These are phyloP conservation scores for Thaumetopoea pityocampa DNA, from an alignment of 1,140 invertebrate genomes.

Conservation along the genomic window DNA sequence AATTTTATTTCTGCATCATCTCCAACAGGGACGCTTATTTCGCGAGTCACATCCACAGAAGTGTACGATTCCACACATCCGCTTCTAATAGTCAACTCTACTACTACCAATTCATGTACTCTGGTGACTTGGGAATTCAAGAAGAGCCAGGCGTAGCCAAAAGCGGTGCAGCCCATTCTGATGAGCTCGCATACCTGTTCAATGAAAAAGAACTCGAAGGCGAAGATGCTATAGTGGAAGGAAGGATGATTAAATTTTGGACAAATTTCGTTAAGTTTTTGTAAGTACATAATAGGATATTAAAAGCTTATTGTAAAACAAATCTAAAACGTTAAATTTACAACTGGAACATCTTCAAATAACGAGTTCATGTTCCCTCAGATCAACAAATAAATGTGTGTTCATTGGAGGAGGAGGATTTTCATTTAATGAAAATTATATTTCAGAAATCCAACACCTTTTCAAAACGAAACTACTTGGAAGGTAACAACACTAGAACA, in stretches of 20 bases:
- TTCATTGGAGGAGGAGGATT: neutral
- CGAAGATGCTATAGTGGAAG: constrained; percentile 41
- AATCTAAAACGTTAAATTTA: neutral
- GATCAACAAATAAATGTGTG: neutral
- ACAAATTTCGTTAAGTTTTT: constrained; percentile 58
- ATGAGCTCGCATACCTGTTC: constrained; percentile 57
- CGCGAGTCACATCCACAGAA: constrained; percentile 44
- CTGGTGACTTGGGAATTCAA: constrained; percentile 36
- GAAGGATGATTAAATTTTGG: constrained; percentile 42
- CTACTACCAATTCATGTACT: constrained; percentile 54
- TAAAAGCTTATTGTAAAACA: constrained; percentile 1
- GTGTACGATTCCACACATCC: constrained; percentile 35
- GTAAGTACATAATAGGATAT: constrained; percentile 33
- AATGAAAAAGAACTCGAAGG: constrained; percentile 30
- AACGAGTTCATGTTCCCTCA: neutral
- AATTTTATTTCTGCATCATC: constrained; percentile 4
- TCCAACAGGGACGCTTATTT: constrained; percentile 61
- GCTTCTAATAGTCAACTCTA: constrained; percentile 33
- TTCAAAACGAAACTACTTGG: constrained; percentile 25
- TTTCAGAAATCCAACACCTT: constrained; percentile 43
- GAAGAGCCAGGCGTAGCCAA: constrained; percentile 34
- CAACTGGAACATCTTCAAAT: too few relatives aligned
- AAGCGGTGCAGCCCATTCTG: constrained; percentile 52
- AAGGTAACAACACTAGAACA: constrained; percentile 22
- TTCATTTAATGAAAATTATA: neutral